Conservation (phyloP, 2,888 invertebrate species). For the Harpalus rufipes region DNA sequence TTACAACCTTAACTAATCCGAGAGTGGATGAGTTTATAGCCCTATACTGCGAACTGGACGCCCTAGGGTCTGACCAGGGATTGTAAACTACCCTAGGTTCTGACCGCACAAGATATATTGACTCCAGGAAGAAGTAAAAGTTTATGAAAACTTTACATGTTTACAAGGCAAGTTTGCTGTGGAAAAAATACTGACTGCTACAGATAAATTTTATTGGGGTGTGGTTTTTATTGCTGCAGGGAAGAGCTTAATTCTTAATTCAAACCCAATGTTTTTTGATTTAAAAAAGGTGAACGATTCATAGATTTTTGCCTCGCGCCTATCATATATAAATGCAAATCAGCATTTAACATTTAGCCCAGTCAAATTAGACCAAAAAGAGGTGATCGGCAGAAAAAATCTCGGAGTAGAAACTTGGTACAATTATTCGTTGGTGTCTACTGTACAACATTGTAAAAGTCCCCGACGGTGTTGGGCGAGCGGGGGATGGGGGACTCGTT, state of each 20-base stretch:
- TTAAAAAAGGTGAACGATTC: not conserved
- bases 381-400: too few species aligned
- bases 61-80: conserved; percentile 21
- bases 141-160: conserved; percentile 28
- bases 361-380: too few species aligned
- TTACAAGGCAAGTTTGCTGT: conserved; percentile 13
- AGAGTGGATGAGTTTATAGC: conserved; percentile 36
- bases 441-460: too few species aligned
- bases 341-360: too few species aligned
- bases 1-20: conserved; percentile 30
- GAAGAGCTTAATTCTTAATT: not conserved
- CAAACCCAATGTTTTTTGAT: not conserved
- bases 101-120: conserved; percentile 46
- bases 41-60: conserved; percentile 17
- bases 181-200: conserved; percentile 38
- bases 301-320: not conserved
- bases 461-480: too few species aligned
- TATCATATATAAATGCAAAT: too few species aligned
- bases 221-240: conserved; percentile 21
- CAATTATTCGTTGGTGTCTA: too few species aligned
- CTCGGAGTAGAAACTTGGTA: too few species aligned
- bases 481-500: too few species aligned
- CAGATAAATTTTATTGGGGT: conserved; percentile 38
- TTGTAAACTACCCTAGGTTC: conserved; percentile 25
- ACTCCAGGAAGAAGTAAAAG: conserved; percentile 34